Conservation (phyloP, 2,888 invertebrate genomes). For the Heliconius erato region DNA sequence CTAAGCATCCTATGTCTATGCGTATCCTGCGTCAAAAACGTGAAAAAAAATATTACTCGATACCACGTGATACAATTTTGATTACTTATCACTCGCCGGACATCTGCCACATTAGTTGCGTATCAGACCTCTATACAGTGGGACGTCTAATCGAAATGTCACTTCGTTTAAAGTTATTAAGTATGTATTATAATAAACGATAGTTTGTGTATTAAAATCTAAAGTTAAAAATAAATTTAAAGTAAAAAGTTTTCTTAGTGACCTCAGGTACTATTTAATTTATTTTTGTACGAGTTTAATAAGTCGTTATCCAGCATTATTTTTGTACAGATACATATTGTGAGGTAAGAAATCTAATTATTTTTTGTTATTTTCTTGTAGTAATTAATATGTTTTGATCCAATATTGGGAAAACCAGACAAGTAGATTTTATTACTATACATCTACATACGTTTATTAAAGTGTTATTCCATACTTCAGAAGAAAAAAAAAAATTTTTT, state of each 20-base stretch:
- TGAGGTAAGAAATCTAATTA: no score
- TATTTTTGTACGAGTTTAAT: background rate
- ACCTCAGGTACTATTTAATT: background rate
- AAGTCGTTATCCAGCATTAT: background rate
- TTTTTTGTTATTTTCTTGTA: no score
- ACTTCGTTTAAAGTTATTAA: background rate
- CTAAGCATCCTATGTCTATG: background rate
- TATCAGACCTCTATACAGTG: background rate
- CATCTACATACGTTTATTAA: no score
- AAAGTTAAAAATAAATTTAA: background rate
- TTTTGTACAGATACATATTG: background rate
- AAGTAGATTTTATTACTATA: no score
- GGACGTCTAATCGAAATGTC: background rate
- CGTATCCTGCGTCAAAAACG: background rate
- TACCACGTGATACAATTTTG: slow-evolving; percentile 19
- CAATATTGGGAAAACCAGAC: no score
- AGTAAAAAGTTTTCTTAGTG: background rate
- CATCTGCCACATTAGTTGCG: slow-evolving; percentile 2
- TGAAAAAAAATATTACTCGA: background rate
- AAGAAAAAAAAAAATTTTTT: no score
- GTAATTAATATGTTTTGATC: no score
- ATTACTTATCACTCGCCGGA: slow-evolving; percentile 13
- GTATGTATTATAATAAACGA: background rate
- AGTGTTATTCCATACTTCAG: no score
- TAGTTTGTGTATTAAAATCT: background rate